phyloP scores from a whole-genome alignment of 2,888 invertebrate genomes.

The Meiosimyza decipiens region DNA sequence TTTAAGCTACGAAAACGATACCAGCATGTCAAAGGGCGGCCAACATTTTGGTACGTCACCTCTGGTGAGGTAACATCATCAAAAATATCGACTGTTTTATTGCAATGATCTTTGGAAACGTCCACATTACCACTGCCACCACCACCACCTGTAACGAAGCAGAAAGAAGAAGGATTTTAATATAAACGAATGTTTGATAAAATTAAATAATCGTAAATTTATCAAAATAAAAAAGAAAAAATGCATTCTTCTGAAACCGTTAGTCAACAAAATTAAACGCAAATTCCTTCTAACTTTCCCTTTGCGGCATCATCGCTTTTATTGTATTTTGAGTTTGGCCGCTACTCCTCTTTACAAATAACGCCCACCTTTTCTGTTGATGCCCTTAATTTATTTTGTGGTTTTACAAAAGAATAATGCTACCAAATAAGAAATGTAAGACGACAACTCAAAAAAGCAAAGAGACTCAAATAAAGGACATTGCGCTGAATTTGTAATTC shows the following conservation, averaged over 20 bases:
- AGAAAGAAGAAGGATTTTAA: slow-evolving; percentile 5
- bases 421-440: not conserved
- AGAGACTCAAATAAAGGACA: slow-evolving; percentile 39
- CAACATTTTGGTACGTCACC: slow-evolving; percentile 83
- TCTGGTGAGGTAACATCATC: slow-evolving; percentile 91
- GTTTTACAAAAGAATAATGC: slow-evolving; percentile 39
- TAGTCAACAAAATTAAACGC: slow-evolving; percentile 6
- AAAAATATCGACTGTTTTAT: slow-evolving; percentile 93
- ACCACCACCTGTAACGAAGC: slow-evolving; percentile 52
- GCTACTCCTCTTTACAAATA: too few relatives aligned
- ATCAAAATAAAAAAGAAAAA: slow-evolving; percentile 9
- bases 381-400: slow-evolving; percentile 43
- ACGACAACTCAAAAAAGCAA: not conserved
- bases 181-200: not conserved
- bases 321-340: too few relatives aligned
- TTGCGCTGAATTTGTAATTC: slow-evolving; percentile 49
- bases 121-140: slow-evolving; percentile 59
- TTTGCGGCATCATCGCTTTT: not conserved
- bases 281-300: not conserved
- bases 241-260: not conserved
- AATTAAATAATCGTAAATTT: not conserved
- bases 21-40: slow-evolving; percentile 88
- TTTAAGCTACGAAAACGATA: slow-evolving; percentile 90
- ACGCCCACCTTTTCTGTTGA: not conserved
- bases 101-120: slow-evolving; percentile 82